Evolutionary conservation across 2,797 vertebrate genomes (phyloP).

Genomic region (Gobionotothen gibberifrons): DNA sequence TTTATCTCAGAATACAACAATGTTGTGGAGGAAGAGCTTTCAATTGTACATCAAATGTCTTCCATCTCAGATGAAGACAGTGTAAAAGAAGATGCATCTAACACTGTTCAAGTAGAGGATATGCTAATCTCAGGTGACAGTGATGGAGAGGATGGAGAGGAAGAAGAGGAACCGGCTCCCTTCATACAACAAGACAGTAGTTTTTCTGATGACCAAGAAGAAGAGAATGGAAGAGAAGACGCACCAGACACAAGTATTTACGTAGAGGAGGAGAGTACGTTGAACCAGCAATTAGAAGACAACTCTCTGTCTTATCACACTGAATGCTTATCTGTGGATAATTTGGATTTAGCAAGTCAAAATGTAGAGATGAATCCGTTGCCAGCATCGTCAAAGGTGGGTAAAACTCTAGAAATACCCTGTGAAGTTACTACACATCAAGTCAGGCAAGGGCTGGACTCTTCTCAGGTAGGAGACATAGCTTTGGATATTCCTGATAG

Average conservation of each 20-base stretch:
- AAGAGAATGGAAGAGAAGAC: not conserved
- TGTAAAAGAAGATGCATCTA: not conserved
- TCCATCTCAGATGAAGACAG: not conserved
- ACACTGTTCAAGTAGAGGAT: not conserved
- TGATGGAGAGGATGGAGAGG: constrained; percentile 14
- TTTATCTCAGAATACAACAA: not conserved
- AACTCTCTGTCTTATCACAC: not conserved
- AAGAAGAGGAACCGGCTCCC: not conserved
- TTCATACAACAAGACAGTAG: not conserved
- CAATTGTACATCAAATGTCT: not conserved
- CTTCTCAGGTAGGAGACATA: constrained; percentile 2
- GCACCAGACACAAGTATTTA: not conserved
- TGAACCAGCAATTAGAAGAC: constrained; percentile 1
- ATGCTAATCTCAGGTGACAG: not conserved
- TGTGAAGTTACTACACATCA: not conserved
- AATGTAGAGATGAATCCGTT: not conserved
- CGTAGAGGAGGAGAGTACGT: not conserved
- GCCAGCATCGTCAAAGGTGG: not conserved
- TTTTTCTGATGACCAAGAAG: not conserved
- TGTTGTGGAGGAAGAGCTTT: not conserved
- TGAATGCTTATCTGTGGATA: constrained; percentile 5
- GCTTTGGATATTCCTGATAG: not conserved
- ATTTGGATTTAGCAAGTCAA: not conserved
- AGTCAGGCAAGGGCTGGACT: not conserved
- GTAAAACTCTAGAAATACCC: not conserved